Base-by-base conservation (phyloP, 2,888 invertebrate genomes). In the Cerceris ruficornis region DNA sequence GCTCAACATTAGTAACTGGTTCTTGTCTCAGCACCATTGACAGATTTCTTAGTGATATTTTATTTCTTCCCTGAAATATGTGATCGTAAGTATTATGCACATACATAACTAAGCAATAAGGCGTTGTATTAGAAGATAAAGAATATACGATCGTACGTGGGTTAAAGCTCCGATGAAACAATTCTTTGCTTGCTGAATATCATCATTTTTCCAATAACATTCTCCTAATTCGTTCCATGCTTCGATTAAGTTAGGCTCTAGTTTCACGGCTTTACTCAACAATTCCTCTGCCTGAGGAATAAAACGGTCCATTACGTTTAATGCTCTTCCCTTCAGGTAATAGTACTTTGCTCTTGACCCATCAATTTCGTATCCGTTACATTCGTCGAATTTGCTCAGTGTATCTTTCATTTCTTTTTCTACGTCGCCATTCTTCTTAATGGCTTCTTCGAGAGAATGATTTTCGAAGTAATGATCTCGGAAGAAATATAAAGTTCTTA, bases 141-240 rank as follows among this genome's bases (percentile, higher is more conserved):
- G 28, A 28, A 28, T 28, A 75, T 57, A 50, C 49, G 69, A 6
- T 92, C 93, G 92, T 92, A 96, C 96, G 92, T 96, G 95, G 89
- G 95, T 94, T 75, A 96, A 92, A 73, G 96, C 97, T 62, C 96
- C 96, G 87, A 95, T 94, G 92, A 98, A 98, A 91, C 97, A 97
- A 86, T 96, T 96, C 88, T 95, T 96, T 0, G 98, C 97, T 87
- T 96, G 96, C 81, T 94, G 94, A 7, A 97, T 93, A 89, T 98
- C 96, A 89, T 96, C 95, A 88, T 96, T 96, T 92, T 98, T 98
- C 96, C 97, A 97, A 90, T 96, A 97, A 89, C 96, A 96, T 91
- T 97, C 97, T 0, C 98, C 98, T 0, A 98, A 93, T 90, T 97
- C 96, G 89, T 97, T 97, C 98, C 98, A 98, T 0, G 97, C 97